Base-by-base conservation (phyloP, 1,140 invertebrate species). In the Drosophila arawakana region DNA sequence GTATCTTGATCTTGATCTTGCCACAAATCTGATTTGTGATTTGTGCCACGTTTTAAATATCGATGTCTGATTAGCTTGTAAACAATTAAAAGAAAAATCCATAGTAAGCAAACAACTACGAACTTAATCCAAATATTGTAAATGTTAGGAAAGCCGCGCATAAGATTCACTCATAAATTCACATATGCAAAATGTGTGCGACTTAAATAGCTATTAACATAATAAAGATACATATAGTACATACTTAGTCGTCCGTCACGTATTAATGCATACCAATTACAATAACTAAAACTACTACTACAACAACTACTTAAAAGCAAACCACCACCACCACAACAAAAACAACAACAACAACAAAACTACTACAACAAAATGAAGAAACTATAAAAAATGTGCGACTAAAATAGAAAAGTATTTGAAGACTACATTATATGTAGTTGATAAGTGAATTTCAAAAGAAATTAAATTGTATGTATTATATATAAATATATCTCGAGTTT, bases 41-140 rank as follows among this genome's bases (percentile, higher is more conserved):
- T 89, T 89, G 84, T 89, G 84, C 84, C 85, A 89, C 84, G 77
- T 89, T 89, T 89, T 90, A 84, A 89, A 89, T 89, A 89, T 89
- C 80, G 84, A 89, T 89, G 84, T 89, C 84, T 89, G 84, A 89
- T 75, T 89, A 89, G 84, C 80, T 80, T 89, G 84, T 89, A 89
- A 89, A 60, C 37, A 75, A 71, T 41, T 49, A 70, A 35, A 66
- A 30, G 2, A 30, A 58, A 61, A 70, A 69, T 73, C 67, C 79
- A 81, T 78, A 80, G 67, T 83, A 81, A 83, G 65, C 67, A 70
- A 83, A 58, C 47, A 69, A 73, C 71, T 78, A 78, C 63, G 68
- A 81, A 81, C 73, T 73, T 75, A 73, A 81, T 81, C 81, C 73
- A 82, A 82, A 81, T 65, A 73, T 65, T 78, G 75, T 71, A 77